Evolutionary conservation across 2,113 vertebrate species (phyloP).

Genomic region (Phalacrocorax aristotelis): DNA sequence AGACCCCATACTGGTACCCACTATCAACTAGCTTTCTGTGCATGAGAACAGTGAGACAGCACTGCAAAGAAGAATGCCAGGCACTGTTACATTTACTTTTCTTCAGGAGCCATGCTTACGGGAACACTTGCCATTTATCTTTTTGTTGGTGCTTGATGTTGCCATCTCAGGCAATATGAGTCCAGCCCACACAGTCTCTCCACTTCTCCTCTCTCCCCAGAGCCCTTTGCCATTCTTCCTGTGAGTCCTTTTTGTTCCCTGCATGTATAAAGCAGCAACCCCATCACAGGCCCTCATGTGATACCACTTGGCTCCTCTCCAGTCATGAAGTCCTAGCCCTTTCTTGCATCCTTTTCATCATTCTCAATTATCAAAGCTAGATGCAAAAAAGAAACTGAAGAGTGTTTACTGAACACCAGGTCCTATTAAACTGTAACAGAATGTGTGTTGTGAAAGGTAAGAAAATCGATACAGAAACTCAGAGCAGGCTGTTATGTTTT

Average conservation of each 20-base stretch:
- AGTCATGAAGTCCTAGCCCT: not conserved
- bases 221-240: not conserved
- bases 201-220: not conserved
- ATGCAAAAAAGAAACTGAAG: not conserved
- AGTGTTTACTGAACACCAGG: not conserved
- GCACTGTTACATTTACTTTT: not conserved
- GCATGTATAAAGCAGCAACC: not conserved
- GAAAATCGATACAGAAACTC: not conserved
- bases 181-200: not conserved
- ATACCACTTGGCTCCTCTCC: not conserved
- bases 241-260: not conserved
- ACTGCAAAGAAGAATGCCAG: not conserved
- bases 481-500: not conserved
- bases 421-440: not conserved
- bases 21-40: not conserved
- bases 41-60: not conserved
- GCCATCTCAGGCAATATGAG: not conserved
- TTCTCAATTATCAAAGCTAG: not conserved
- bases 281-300: rapidly evolving
- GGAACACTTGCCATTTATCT: not conserved
- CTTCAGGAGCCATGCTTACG: not conserved
- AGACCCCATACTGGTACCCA: not conserved
- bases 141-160: not conserved
- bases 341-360: not conserved
- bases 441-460: not conserved